These are phyloP conservation scores for Picathartes gymnocephalus DNA, from an alignment of 2,113 vertebrate genomes.

Conservation along the genomic window DNA sequence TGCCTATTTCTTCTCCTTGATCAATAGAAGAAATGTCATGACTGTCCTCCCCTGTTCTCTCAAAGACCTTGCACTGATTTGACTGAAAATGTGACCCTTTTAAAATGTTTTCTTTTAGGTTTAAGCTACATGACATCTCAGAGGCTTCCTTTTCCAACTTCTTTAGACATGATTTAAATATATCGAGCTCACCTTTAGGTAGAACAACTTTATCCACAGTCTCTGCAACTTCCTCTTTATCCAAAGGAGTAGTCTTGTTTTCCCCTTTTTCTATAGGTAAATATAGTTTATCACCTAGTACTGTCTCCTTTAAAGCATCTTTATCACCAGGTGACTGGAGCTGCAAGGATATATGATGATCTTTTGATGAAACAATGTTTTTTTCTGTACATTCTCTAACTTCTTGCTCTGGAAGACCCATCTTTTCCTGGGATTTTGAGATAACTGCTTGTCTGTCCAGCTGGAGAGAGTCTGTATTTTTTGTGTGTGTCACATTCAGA, in stretches of 20 bases:
- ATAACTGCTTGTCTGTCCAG: not conserved
- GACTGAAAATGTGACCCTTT: not conserved
- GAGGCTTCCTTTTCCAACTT: slow-evolving; percentile 47
- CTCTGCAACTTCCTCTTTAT: slow-evolving; percentile 35
- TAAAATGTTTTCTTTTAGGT: not conserved
- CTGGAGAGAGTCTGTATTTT: slow-evolving; percentile 37
- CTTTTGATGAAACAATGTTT: slow-evolving; percentile 11
- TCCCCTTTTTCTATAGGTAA: not conserved
- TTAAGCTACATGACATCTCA: not conserved
- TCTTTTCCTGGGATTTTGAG: not conserved
- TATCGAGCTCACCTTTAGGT: slow-evolving; percentile 10
- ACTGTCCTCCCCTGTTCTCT: not conserved
- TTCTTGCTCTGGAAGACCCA: not conserved
- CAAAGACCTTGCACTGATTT: not conserved
- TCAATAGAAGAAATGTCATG: not conserved
- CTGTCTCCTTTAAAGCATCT: slow-evolving; percentile 33
- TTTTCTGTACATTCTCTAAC: slow-evolving; percentile 25
- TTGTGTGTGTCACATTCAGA: slow-evolving; percentile 36
- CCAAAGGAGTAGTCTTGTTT: not conserved
- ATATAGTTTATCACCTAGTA: not conserved
- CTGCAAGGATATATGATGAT: not conserved
- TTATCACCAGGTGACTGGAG: not conserved
- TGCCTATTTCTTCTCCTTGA: not conserved
- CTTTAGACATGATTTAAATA: slow-evolving; percentile 33
- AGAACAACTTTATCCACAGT: slow-evolving; percentile 1